Conservation (phyloP, 2,113 vertebrate genomes). For the Columba janthina region DNA sequence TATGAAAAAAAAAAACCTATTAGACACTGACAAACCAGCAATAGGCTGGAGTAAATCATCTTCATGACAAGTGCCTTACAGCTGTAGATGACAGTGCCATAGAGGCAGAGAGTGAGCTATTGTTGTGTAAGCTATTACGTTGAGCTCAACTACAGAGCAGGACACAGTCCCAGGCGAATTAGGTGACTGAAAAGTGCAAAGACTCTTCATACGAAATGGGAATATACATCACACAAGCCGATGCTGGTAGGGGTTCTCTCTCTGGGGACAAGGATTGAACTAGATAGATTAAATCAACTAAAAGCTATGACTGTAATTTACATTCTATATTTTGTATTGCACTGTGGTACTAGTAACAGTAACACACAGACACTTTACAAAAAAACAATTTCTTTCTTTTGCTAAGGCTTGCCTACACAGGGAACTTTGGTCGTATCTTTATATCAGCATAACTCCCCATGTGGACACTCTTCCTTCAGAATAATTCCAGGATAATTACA, state of each 20-base stretch:
- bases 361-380: neutral
- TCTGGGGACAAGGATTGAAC: conserved; percentile 14
- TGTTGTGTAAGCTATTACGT: neutral
- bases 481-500: conserved; percentile 53
- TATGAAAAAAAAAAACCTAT: neutral
- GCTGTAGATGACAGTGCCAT: neutral
- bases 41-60: neutral
- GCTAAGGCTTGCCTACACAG: neutral
- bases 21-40: neutral
- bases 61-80: neutral
- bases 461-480: conserved; percentile 37
- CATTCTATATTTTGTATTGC: conserved; percentile 32
- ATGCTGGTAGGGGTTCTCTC: neutral
- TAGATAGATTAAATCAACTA: conserved; percentile 45
- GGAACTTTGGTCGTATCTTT: conserved; percentile 29
- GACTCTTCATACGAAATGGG: conserved; percentile 28
- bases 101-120: neutral
- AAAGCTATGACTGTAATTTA: conserved; percentile 44
- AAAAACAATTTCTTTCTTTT: conserved; percentile 19
- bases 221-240: neutral
- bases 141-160: neutral
- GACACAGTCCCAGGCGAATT: neutral
- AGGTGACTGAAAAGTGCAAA: neutral
- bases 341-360: neutral
- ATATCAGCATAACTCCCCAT: neutral